Percentiles rank a stretch among this genome's conserved stretches.
These are phyloP conservation scores for Poeciliopsis prolifica DNA, from an alignment of 2,113 vertebrate genomes.

Conservation along the genomic window DNA sequence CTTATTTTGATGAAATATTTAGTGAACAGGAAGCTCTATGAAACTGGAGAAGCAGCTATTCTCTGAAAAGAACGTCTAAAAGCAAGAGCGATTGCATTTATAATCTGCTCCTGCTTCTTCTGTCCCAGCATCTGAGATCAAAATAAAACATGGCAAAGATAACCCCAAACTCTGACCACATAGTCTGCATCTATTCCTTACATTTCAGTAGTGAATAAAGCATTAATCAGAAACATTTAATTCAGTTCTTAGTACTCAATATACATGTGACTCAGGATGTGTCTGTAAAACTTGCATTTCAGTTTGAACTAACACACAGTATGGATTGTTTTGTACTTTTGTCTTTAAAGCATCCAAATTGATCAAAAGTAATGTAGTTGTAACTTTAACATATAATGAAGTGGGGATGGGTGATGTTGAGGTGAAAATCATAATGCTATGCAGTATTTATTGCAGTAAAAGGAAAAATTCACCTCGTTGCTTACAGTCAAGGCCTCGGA, in stretches of 20 bases:
- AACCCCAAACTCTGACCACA: not conserved
- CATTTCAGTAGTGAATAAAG: not conserved
- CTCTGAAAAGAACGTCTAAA: not conserved
- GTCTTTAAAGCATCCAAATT: not conserved
- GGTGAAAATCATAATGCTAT: not conserved
- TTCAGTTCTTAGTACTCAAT: not conserved
- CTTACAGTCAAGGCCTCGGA: not conserved
- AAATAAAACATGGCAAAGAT: not conserved
- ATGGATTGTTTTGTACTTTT: not conserved
- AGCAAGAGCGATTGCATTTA: not conserved
- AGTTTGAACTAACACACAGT: not conserved
- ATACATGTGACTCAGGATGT: not conserved
- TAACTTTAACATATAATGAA: not conserved
- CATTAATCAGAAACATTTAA: not conserved
- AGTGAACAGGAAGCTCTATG: constrained; percentile 10
- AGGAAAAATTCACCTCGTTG: not conserved
- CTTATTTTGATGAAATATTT: constrained; percentile 40
- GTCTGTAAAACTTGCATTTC: not conserved
- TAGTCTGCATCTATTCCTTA: not conserved
- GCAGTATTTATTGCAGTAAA: not conserved
- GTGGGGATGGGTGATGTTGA: not conserved
- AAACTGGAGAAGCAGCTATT: constrained; percentile 43
- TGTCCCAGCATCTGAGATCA: not conserved
- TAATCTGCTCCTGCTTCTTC: not conserved
- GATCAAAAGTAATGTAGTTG: not conserved